Evolutionary conservation across 2,113 vertebrate genomes (phyloP).

Genomic region (Muntiacus muntjak): DNA sequence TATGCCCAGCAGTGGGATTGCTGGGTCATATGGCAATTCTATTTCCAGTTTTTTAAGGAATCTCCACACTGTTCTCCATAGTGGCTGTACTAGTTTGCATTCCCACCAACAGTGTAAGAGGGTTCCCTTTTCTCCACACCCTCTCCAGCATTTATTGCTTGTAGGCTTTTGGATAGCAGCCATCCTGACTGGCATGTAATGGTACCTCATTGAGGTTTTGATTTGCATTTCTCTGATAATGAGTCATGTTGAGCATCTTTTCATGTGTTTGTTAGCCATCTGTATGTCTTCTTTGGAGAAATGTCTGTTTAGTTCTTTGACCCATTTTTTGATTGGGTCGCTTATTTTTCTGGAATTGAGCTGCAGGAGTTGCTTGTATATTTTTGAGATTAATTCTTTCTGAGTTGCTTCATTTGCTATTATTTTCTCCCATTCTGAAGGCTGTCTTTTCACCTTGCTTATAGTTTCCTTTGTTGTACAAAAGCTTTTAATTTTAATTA

Average conservation of each 20-base stretch:
- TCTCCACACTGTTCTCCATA: not conserved
- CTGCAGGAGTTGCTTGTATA: not conserved
- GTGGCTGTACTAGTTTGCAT: not conserved
- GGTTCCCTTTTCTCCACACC: not conserved
- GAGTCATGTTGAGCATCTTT: not conserved
- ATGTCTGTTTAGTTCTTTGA: not conserved
- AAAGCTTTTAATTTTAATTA: not conserved
- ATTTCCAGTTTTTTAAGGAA: not conserved
- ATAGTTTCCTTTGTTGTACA: not conserved
- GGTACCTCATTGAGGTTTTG: not conserved
- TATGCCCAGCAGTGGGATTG: not conserved
- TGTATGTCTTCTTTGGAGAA: not conserved
- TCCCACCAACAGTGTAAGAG: not conserved
- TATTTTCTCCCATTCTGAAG: not conserved
- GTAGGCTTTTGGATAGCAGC: not conserved
- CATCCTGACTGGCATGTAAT: accelerated
- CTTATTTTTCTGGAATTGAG: not conserved
- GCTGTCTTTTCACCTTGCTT: not conserved
- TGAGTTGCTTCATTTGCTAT: not conserved
- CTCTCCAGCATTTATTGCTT: not conserved
- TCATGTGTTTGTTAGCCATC: not conserved
- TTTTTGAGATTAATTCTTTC: not conserved
- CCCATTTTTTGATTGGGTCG: not conserved
- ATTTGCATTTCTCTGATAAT: not conserved
- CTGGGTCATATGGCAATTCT: not conserved